Percentiles rank a stretch among this genome's conserved stretches.
Evolutionary conservation across 2,113 vertebrate genomes (phyloP).

Genomic region (Epinephelus fuscoguttatus): DNA sequence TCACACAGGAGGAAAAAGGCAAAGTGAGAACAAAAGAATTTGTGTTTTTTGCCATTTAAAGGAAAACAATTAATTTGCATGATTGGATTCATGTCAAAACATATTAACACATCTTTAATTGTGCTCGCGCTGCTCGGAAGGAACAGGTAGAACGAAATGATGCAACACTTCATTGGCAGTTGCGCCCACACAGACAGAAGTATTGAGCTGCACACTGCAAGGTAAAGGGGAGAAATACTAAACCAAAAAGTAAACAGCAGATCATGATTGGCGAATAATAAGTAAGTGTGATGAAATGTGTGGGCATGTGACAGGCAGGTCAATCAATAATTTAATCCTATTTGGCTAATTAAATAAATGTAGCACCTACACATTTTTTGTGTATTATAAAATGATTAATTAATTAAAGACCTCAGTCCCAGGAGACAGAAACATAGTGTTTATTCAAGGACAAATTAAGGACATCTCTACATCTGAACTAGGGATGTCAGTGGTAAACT

Average conservation of each 20-base stretch:
- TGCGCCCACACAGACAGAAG: constrained; percentile 61
- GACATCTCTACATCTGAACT: constrained; percentile 7
- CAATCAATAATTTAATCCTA: not conserved
- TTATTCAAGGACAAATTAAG: constrained; percentile 10
- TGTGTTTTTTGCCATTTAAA: constrained; percentile 26
- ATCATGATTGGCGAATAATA: not conserved
- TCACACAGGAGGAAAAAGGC: not conserved
- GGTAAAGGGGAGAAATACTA: not conserved
- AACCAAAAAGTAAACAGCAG: not conserved
- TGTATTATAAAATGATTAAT: not conserved
- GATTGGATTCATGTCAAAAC: constrained; percentile 14
- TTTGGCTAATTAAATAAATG: not conserved
- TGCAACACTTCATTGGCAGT: constrained; percentile 49
- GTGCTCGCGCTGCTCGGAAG: not conserved
- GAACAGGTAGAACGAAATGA: constrained; percentile 40
- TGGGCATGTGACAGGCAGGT: not conserved
- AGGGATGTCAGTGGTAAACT: too few relatives aligned
- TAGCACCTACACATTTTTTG: not conserved
- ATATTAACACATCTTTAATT: constrained; percentile 31
- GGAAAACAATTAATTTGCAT: constrained; percentile 28
- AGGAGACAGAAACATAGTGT: not conserved
- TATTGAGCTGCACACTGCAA: constrained; percentile 25
- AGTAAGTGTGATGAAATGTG: not conserved
- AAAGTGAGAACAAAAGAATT: constrained; percentile 21
- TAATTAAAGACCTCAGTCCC: not conserved